phyloP scores from a whole-genome alignment of 1,140 invertebrate genomes.

The Drosophila murphyi region DNA sequence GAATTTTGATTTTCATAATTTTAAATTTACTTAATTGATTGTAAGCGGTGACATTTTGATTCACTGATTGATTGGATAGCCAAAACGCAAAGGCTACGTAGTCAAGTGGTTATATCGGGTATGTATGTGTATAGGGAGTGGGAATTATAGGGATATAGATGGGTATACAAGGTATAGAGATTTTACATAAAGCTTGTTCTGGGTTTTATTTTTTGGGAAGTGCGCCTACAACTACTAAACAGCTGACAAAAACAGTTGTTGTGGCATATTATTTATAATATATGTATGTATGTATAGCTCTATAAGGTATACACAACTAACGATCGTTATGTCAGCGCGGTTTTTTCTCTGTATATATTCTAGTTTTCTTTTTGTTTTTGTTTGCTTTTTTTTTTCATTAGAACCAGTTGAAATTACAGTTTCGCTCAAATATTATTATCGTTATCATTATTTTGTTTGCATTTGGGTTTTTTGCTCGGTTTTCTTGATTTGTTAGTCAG shows the following conservation, averaged over 20 bases:
- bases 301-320: slow-evolving; percentile 31
- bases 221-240: slow-evolving; percentile 1
- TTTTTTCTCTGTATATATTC: slow-evolving; percentile 20
- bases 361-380: slow-evolving; percentile 10
- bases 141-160: neutral
- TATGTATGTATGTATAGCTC: slow-evolving; percentile 33
- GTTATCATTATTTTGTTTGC: neutral
- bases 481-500: slow-evolving; percentile 22
- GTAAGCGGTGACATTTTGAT: slow-evolving; percentile 14
- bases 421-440: slow-evolving; percentile 20
- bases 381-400: slow-evolving; percentile 5
- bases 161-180: neutral
- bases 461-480: slow-evolving; percentile 11
- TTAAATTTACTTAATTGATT: slow-evolving; percentile 1
- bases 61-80: slow-evolving; percentile 3
- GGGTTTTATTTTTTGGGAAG: neutral
- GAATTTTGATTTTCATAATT: slow-evolving; percentile 18
- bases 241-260: slow-evolving; percentile 14
- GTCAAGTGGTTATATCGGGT: neutral
- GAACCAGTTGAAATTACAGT: slow-evolving; percentile 5
- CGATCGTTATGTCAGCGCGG: slow-evolving; percentile 17
- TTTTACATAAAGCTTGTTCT: neutral
- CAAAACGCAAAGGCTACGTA: neutral
- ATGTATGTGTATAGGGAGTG: neutral
- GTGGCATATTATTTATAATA: slow-evolving; percentile 25